phyloP scores from a whole-genome alignment of 2,113 vertebrate genomes.

The Camelus dromedarius region DNA sequence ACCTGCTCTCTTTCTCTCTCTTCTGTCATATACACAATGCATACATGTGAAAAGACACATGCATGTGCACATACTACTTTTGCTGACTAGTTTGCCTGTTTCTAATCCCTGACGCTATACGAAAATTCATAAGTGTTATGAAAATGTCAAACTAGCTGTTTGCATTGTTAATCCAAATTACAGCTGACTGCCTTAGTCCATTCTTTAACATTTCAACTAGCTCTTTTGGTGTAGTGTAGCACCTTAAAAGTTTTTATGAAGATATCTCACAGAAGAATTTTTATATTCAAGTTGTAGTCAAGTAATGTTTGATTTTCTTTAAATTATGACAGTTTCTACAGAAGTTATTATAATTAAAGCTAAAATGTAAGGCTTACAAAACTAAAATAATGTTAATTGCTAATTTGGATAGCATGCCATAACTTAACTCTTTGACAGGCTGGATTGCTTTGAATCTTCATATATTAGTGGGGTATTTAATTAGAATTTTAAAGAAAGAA shows the following conservation, averaged over 20 bases:
- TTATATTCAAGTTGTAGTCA: not conserved
- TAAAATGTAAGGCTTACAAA: not conserved
- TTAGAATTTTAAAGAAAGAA: not conserved
- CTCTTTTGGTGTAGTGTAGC: not conserved
- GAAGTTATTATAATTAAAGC: not conserved
- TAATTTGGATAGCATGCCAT: not conserved
- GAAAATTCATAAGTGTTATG: not conserved
- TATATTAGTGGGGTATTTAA: not conserved
- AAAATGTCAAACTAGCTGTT: not conserved
- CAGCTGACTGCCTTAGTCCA: not conserved
- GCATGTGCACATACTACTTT: not conserved
- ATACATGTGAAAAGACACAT: not conserved
- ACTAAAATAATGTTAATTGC: not conserved
- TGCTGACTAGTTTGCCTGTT: not conserved
- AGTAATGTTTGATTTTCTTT: not conserved
- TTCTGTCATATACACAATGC: not conserved
- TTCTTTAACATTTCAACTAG: not conserved
- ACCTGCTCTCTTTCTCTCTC: too few relatives aligned
- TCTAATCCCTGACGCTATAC: not conserved
- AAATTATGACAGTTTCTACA: not conserved
- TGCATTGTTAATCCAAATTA: not conserved
- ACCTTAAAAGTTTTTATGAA: not conserved
- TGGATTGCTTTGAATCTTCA: not conserved
- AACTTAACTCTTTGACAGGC: not conserved
- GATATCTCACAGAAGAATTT: not conserved